These are phyloP conservation scores for Zygogramma bicolorata DNA, from an alignment of 2,888 invertebrate genomes.

Conservation along the genomic window DNA sequence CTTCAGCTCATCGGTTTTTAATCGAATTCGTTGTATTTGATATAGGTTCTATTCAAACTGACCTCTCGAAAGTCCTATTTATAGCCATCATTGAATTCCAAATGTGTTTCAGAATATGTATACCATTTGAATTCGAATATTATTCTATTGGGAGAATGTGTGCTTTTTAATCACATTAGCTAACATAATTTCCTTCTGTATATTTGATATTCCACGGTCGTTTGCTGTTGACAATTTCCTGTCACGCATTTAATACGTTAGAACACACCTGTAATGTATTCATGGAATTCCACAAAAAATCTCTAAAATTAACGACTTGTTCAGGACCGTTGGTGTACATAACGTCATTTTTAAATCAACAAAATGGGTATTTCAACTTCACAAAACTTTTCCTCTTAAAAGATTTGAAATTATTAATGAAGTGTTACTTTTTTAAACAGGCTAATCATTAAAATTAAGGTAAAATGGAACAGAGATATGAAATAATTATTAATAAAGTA, in stretches of 20 bases:
- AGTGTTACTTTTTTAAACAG: too few species aligned
- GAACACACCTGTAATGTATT: not conserved
- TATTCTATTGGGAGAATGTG: not conserved
- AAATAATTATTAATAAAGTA: too few species aligned
- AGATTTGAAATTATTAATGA: too few species aligned
- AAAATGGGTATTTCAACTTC: too few species aligned
- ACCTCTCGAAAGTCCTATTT: not conserved
- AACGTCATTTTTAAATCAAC: too few species aligned
- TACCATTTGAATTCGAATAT: not conserved
- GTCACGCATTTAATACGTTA: constrained; percentile 1
- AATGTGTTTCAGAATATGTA: not conserved
- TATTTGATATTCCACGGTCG: constrained; percentile 4
- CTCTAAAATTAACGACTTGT: too few species aligned
- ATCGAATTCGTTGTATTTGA: not conserved
- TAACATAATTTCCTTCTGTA: constrained; percentile 1
- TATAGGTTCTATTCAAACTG: not conserved
- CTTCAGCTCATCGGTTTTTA: too few species aligned
- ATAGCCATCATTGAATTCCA: not conserved
- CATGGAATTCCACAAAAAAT: not conserved
- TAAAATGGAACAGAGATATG: too few species aligned
- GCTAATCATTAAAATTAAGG: too few species aligned
- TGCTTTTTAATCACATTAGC: not conserved
- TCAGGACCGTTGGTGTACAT: too few species aligned
- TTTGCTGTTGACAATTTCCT: constrained; percentile 1
- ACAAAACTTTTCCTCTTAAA: too few species aligned